Base-by-base conservation (phyloP, 2,797 vertebrate genomes). In the Tiaroga cobitis region DNA sequence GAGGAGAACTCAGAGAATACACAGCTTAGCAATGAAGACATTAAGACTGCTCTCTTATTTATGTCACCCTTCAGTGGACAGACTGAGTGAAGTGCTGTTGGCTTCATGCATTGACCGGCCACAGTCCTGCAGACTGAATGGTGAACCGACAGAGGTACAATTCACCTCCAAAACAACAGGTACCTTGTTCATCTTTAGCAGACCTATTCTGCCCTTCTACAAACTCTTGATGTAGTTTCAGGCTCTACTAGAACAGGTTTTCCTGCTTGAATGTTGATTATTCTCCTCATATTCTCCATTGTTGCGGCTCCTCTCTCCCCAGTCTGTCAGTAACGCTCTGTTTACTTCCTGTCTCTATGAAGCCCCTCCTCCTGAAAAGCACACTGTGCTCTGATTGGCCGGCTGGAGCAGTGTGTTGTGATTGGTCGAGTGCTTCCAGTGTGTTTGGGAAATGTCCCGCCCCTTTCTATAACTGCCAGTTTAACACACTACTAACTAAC, bases 51-150 rank as follows among this genome's bases (percentile, higher is more conserved):
- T 46, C 72, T 74, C 51, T 46, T 43, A 18, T 41, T 86, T 81
- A 79, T 87, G 82, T 1, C 10, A 21, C 8, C 16, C 43, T 0
- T 43, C 91, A 98, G 97, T 98, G 89, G 97, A 98, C 89, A 89
- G 92, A 32, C 92, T 98, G 85, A 96, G 94, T 37, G 96, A 96
- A 69, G 91, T 97, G 78, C 90, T 98, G 43, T 90, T 96, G 6
- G 92, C 95, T 9, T 89, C 93, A 4, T 91, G 87, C 75, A 85
- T 92, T 8, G 94, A 96, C 8, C 92, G 87, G 0, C 75, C 87
- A 65, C 88, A 85, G 15, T 84, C 91, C 43, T 76, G 87, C 16
- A 70, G 92, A 51, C 89, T 91, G 89, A 93, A 91, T 0, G 90
- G 92, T 84, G 95, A 93, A 87, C 94, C 92, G 59, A 67, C 76